Conservation (phyloP, 2,113 vertebrate genomes). For the Notothenia coriiceps region DNA sequence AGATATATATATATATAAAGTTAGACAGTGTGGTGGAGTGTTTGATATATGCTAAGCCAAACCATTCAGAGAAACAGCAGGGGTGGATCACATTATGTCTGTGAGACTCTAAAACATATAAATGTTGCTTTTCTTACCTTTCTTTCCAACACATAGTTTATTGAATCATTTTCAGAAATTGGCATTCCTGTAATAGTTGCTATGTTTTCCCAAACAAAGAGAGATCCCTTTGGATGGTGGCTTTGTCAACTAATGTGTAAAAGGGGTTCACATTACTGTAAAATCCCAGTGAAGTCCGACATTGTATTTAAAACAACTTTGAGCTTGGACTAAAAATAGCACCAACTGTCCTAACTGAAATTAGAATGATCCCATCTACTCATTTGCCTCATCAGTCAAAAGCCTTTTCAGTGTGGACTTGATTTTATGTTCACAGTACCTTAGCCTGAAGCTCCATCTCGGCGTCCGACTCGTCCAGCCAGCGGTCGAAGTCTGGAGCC, state of each 20-base stretch:
- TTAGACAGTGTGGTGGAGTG: too few relatives aligned
- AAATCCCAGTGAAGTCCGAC: background rate
- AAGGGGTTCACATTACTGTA: background rate
- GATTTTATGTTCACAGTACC: slow-evolving; percentile 69
- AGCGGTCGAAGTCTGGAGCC: slow-evolving; percentile 95
- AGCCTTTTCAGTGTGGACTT: background rate
- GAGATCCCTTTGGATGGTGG: background rate
- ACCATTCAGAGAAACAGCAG: background rate
- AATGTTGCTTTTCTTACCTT: background rate
- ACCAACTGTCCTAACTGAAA: background rate
- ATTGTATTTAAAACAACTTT: background rate
- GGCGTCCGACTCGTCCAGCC: slow-evolving; percentile 96
- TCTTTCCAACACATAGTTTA: background rate
- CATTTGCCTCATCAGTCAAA: background rate
- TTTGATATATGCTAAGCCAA: background rate
- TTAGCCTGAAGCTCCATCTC: slow-evolving; percentile 95
- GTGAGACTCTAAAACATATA: background rate
- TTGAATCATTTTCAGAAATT: background rate
- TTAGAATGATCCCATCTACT: background rate
- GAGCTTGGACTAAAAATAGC: background rate
- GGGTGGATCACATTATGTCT: background rate
- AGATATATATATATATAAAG: too few relatives aligned
- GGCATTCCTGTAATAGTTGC: background rate
- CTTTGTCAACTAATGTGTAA: background rate
- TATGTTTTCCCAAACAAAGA: background rate